These are phyloP conservation scores for Coreius guichenoti DNA, from an alignment of 2,797 vertebrate species.

Conservation along the genomic window DNA sequence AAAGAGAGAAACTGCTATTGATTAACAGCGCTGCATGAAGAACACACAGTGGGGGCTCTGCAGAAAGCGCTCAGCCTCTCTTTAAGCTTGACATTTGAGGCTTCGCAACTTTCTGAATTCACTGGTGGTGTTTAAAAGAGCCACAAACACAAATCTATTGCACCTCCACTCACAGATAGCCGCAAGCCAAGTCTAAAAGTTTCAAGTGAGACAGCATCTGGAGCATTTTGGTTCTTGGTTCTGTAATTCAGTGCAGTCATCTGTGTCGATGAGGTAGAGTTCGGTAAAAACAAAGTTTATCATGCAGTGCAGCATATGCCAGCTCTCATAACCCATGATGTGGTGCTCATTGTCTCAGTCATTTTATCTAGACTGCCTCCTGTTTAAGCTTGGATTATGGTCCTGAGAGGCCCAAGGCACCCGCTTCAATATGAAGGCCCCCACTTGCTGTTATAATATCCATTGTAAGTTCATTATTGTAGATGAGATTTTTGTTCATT, in stretches of 20 bases:
- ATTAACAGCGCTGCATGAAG: conserved; percentile 42
- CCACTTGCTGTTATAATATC: conserved; percentile 59
- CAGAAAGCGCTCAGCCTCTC: conserved; percentile 34
- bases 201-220: conserved; percentile 14
- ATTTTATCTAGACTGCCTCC: conserved; percentile 61
- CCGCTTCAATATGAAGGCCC: conserved; percentile 37
- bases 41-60: conserved; percentile 9
- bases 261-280: not conserved
- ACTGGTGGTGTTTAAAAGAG: conserved; percentile 27
- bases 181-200: conserved; percentile 1
- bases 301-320: conserved; percentile 27
- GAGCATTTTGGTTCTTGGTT: not conserved
- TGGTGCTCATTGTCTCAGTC: conserved; percentile 71
- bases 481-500: not conserved
- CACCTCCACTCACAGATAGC: not conserved
- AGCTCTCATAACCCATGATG: conserved; percentile 54
- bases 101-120: conserved; percentile 41
- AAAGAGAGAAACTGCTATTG: conserved; percentile 38
- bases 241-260: not conserved
- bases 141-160: conserved; percentile 20
- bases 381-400: conserved; percentile 67
- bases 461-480: not conserved
- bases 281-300: conserved; percentile 20
- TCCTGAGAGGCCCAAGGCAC: conserved; percentile 54
- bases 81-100: conserved; percentile 55